Conservation (phyloP, 2,888 invertebrate genomes). For the Hedychridium roseum region DNA sequence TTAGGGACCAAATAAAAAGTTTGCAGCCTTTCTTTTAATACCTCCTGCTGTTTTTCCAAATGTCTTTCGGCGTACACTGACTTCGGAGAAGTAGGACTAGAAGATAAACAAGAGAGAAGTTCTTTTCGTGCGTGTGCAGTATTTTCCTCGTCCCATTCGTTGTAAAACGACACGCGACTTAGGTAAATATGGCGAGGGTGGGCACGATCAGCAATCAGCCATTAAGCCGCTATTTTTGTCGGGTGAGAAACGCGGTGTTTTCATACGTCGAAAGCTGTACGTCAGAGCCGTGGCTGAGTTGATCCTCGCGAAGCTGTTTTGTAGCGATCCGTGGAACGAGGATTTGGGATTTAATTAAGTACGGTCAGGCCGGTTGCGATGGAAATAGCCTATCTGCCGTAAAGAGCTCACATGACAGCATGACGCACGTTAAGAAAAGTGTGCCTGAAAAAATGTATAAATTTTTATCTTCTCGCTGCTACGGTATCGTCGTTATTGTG, state of each 20-base stretch:
- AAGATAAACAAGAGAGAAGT: constrained; percentile 20
- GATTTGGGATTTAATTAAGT: constrained; percentile 14
- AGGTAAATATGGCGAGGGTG: constrained; percentile 25
- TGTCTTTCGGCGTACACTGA: too few relatives aligned
- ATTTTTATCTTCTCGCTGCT: too few relatives aligned
- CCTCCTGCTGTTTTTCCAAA: too few relatives aligned
- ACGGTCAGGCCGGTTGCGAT: not conserved
- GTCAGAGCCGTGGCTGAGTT: constrained; percentile 15
- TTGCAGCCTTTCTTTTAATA: too few relatives aligned
- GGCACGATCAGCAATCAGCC: constrained; percentile 40
- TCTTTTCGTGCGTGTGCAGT: constrained; percentile 17
- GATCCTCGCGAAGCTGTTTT: constrained; percentile 11
- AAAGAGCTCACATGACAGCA: too few relatives aligned
- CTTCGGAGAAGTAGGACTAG: too few relatives aligned
- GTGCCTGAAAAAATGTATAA: too few relatives aligned
- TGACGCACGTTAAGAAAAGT: too few relatives aligned
- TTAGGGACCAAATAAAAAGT: too few relatives aligned
- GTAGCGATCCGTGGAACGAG: constrained; percentile 9
- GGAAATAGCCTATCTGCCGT: too few relatives aligned
- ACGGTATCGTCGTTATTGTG: too few relatives aligned
- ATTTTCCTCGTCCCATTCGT: constrained; percentile 24
- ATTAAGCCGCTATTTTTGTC: constrained; percentile 46
- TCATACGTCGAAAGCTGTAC: constrained; percentile 30
- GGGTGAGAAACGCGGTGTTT: constrained; percentile 35
- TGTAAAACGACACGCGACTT: constrained; percentile 34